These are phyloP conservation scores for Drosophila yooni DNA, from an alignment of 2,888 invertebrate genomes.

Conservation along the genomic window DNA sequence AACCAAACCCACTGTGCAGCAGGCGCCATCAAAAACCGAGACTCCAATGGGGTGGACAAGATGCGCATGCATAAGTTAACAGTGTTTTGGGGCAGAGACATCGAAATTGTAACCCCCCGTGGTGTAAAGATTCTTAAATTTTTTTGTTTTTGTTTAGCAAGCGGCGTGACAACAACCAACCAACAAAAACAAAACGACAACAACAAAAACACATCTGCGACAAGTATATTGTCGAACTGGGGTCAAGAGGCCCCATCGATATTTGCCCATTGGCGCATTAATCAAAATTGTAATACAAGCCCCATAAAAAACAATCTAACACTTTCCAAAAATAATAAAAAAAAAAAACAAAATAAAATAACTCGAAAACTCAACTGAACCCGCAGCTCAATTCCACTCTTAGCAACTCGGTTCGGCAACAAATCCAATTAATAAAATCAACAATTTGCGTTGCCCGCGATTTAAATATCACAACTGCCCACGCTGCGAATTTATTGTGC, in stretches of 20 bases:
- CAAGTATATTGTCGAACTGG: conserved; percentile 38
- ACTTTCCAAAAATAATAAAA: conserved; percentile 57
- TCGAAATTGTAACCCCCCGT: conserved; percentile 64
- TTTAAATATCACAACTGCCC: conserved; percentile 68
- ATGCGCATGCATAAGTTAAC: conserved; percentile 70
- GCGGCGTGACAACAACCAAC: conserved; percentile 60
- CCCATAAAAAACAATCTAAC: conserved; percentile 77
- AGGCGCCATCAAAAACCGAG: conserved; percentile 59
- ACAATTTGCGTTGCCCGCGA: conserved; percentile 53
- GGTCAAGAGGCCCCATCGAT: conserved; percentile 44
- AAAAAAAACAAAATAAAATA: conserved; percentile 6
- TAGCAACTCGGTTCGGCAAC: conserved; percentile 26
- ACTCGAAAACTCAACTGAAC: conserved; percentile 3
- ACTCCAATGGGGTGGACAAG: conserved; percentile 40
- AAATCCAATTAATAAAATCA: conserved; percentile 81
- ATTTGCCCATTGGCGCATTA: conserved; percentile 71
- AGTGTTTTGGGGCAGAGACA: conserved; percentile 6
- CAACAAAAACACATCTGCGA: conserved; percentile 42
- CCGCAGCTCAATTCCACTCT: background rate
- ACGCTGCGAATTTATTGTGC: conserved; percentile 52
- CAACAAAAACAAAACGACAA: conserved; percentile 31
- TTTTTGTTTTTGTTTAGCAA: conserved; percentile 79
- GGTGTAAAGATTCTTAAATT: conserved; percentile 78
- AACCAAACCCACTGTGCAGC: conserved; percentile 43
- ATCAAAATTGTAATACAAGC: conserved; percentile 78